These are phyloP conservation scores for Chalcis sispes DNA, from an alignment of 2,888 invertebrate species.

Conservation along the genomic window DNA sequence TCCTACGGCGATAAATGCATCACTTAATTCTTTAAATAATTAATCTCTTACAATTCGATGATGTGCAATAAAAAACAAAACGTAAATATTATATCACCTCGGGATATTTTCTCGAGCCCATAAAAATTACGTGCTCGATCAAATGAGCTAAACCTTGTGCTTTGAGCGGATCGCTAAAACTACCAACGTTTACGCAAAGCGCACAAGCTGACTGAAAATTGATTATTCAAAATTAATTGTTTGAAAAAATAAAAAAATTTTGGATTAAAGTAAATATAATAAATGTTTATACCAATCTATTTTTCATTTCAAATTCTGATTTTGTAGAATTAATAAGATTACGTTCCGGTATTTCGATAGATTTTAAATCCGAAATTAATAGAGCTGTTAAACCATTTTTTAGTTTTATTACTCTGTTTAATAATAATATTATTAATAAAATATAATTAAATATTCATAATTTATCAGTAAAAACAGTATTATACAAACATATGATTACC, in stretches of 20 bases:
- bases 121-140: conserved; percentile 94
- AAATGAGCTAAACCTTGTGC: conserved; percentile 91
- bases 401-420: conserved; percentile 82
- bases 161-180: conserved; percentile 85
- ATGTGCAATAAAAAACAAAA: background rate
- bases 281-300: conserved; percentile 66
- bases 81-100: conserved; percentile 78
- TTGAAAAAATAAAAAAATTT: background rate
- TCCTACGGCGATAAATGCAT: conserved; percentile 61
- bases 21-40: background rate
- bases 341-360: background rate
- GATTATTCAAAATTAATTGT: background rate
- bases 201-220: conserved; percentile 83
- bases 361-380: conserved; percentile 81
- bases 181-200: conserved; percentile 85
- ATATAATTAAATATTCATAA: background rate
- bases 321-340: background rate
- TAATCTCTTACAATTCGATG: background rate
- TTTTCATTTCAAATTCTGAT: conserved; percentile 50
- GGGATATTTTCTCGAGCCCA: conserved; percentile 93
- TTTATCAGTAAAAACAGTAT: background rate
- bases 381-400: conserved; percentile 85
- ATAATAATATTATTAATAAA: background rate
- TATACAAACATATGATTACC: background rate
- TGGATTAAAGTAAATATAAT: conserved; percentile 60